Evolutionary conservation across 2,113 vertebrate species (phyloP), one percentile per base, ranked within the genome.

Genomic region (Apeltes quadracus): DNA sequence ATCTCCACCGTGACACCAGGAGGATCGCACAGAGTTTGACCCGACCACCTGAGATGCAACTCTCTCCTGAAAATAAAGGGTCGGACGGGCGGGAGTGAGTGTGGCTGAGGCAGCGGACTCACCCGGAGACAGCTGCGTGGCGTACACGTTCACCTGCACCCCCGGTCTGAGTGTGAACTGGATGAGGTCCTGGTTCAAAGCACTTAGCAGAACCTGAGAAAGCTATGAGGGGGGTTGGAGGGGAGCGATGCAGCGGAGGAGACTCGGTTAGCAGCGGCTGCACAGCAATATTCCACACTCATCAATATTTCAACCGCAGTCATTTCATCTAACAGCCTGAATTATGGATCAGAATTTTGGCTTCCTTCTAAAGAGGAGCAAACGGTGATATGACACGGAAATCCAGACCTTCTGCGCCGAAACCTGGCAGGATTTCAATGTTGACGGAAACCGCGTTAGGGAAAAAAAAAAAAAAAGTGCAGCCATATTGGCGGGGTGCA

Each of bases 161-260:
- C 90, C 89, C 0, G 87, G 86, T 39, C 71, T 89, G 79, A 92
- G 76, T 54, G 86, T 78, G 71, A 92, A 90, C 90, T 89, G 86
- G 83, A 92, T 74, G 53, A 92, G 88, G 82, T 92, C 91, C 57
- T 92, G 91, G 87, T 92, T 92, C 66, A 92, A 69, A 77, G 91
- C 91, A 88, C 89, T 92, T 79, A 92, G 83, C 86, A 92, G 81
- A 69, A 92, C 89, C 82, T 90, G 86, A 59, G 87, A 92, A 61
- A 92, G 87, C 90, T 92, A 56, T 29, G 65, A 84, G 76, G 54
- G 63, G n/a, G n/a, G n/a, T n/a, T n/a, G n/a, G n/a, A n/a, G n/a
- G n/a, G 72, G 75, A 78, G 83, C 76, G 83, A 84, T 66, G 75
- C 72, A 84, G 79, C 51, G 62, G 69, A 80, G 82, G 72, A 61